phyloP scores from a whole-genome alignment of 2,888 invertebrate genomes.

The Venusia cambrica region DNA sequence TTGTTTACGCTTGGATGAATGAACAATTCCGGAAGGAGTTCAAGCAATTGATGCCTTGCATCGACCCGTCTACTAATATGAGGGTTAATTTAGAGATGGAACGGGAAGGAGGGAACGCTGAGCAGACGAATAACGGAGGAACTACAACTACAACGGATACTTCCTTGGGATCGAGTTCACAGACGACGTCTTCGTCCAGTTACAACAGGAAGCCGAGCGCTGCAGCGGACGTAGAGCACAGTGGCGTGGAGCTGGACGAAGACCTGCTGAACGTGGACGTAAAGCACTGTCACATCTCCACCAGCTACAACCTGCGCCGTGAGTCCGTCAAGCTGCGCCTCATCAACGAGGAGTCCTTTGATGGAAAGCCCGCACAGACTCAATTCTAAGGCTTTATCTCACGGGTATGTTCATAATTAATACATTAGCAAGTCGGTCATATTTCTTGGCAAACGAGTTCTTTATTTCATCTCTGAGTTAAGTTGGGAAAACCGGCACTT shows the following conservation, averaged over 20 bases:
- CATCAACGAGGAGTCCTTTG: slow-evolving; percentile 75
- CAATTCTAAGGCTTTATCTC: slow-evolving; percentile 74
- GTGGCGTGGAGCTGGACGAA: slow-evolving; percentile 74
- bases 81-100: slow-evolving; percentile 72
- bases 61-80: slow-evolving; percentile 72
- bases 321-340: slow-evolving; percentile 72
- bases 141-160: slow-evolving; percentile 88
- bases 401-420: slow-evolving; percentile 51
- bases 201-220: slow-evolving; percentile 81
- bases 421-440: no score
- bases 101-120: slow-evolving; percentile 80
- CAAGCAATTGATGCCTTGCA: slow-evolving; percentile 86
- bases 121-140: slow-evolving; percentile 88
- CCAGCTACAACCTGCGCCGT: slow-evolving; percentile 69
- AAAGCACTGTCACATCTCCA: slow-evolving; percentile 75
- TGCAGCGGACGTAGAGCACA: slow-evolving; percentile 81
- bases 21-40: slow-evolving; percentile 97
- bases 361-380: slow-evolving; percentile 64
- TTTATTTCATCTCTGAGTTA: no score
- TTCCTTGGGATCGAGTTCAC: slow-evolving; percentile 79
- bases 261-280: slow-evolving; percentile 68
- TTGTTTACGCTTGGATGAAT: slow-evolving; percentile 98
- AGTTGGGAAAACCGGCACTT: no score
- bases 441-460: no score
- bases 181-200: slow-evolving; percentile 75